These are phyloP conservation scores for Stenchaetothrips biformis DNA, from an alignment of 2,888 invertebrate species.

Conservation along the genomic window DNA sequence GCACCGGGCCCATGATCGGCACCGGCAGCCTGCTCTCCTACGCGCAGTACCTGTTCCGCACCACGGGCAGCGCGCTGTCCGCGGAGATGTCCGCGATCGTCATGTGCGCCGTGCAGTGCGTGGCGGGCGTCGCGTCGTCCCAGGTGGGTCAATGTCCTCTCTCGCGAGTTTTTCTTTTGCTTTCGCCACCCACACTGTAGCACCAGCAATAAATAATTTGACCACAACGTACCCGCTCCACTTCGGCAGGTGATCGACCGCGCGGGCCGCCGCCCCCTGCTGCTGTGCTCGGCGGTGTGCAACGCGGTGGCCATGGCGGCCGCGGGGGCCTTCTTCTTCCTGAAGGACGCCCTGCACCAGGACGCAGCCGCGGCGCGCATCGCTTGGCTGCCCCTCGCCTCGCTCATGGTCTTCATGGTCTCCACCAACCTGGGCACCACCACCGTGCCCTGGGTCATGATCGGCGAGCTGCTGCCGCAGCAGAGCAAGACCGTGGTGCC, in stretches of 20 bases:
- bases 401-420: slow-evolving; percentile 12
- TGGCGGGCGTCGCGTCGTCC: not conserved
- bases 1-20: slow-evolving; percentile 13
- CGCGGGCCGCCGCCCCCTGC: slow-evolving; percentile 7
- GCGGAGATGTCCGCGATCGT: slow-evolving; percentile 9
- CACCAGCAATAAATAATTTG: not conserved
- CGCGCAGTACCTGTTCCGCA: slow-evolving; percentile 3
- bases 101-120: slow-evolving; percentile 3
- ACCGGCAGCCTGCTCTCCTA: not conserved
- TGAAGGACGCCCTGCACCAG: not conserved
- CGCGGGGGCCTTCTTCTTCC: slow-evolving; percentile 2
- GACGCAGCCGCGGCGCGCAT: not conserved
- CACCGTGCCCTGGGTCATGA: slow-evolving; percentile 20
- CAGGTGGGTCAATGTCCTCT: not conserved
- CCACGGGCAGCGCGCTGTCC: not conserved
- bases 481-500: not conserved
- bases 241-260: slow-evolving; percentile 6
- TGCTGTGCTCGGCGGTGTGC: not conserved
- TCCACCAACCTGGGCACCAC: slow-evolving; percentile 20
- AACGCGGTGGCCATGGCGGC: not conserved
- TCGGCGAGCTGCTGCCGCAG: slow-evolving; percentile 14
- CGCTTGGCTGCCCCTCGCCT: slow-evolving; percentile 1
- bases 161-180: too few relatives aligned
- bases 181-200: not conserved
- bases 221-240: not conserved